Percentiles rank a stretch among this genome's conserved stretches.
phyloP scores from a whole-genome alignment of 2,113 vertebrate genomes.

The Sprattus sprattus region DNA sequence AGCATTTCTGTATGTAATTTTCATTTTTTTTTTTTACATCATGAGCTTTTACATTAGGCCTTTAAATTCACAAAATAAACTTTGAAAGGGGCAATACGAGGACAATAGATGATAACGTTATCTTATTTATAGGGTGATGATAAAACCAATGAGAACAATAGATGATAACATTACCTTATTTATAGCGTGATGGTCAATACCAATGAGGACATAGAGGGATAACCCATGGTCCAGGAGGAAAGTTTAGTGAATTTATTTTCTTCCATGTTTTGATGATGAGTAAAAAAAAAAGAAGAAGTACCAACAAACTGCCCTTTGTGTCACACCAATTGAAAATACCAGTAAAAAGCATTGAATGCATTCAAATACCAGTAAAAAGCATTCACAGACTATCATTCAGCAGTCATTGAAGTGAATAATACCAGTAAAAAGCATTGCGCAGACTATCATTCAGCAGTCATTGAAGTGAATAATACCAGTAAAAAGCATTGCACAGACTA shows the following conservation, averaged over 20 bases:
- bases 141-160: constrained; percentile 47
- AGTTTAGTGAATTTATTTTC: constrained; percentile 45
- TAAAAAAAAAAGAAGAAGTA: constrained; percentile 44
- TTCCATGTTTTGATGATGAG: constrained; percentile 44
- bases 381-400: constrained; percentile 18
- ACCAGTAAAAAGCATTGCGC: constrained; percentile 26
- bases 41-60: neutral
- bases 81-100: neutral
- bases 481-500: constrained; percentile 27
- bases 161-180: constrained; percentile 60
- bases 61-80: neutral
- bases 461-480: neutral
- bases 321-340: constrained; percentile 28
- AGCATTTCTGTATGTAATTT: neutral
- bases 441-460: neutral
- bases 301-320: constrained; percentile 27
- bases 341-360: constrained; percentile 18
- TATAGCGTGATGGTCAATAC: constrained; percentile 58
- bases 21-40: too few relatives aligned
- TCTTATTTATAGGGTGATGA: constrained; percentile 61
- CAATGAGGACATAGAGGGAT: constrained; percentile 60
- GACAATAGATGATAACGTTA: constrained; percentile 42
- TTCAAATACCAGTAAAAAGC: constrained; percentile 2
- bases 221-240: constrained; percentile 62
- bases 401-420: neutral